Base-by-base conservation (phyloP, 2,113 vertebrate genomes). In the Tympanuchus pallidicinctus region DNA sequence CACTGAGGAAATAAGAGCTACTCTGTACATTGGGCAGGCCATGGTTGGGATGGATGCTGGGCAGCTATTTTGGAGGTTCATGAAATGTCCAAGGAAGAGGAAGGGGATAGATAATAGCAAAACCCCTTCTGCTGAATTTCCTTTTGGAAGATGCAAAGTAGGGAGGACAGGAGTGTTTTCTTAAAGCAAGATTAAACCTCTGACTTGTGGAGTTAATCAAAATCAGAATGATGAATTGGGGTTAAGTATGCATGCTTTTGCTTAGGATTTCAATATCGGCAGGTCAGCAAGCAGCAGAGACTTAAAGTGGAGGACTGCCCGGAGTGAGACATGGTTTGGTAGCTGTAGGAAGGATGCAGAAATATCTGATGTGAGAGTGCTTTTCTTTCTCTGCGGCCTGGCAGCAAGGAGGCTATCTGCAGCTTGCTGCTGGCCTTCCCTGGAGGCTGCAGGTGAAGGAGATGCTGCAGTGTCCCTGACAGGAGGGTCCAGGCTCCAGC, bases 151-250 rank as follows among this genome's bases (percentile, higher is more conserved):
- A 61, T 0, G 0, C 66, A 2, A 6, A 73, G 59, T 90, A 14
- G 40, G 52, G 71, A 74, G 19, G 83, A 90, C 34, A 57, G 67
- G 78, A 79, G 40, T 57, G 30, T 93, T 96, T 92, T 90, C 90
- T 94, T 89, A 85, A 93, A 89, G 59, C 36, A 69, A 72, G 73
- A 94, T 93, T 92, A 96, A 92, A 43, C 63, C 67, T 67, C 89
- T 92, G 89, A 82, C 86, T 89, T 25, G 59, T 56, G 54, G 79
- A 94, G 90, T 90, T 90, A 95, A 91, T 96, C 78, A 95, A 96
- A 95, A 93, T 93, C 86, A 94, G 36, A 73, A 66, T 93, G 84
- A 94, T 91, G 95, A 91, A 92, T 89, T 84, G 47, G 45, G 86
- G 94, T 96, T 95, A 96, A 94, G 90, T 94, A 93, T 82, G 72